Base-by-base conservation (phyloP, 2,113 vertebrate species). In the Antechinus flavipes region DNA sequence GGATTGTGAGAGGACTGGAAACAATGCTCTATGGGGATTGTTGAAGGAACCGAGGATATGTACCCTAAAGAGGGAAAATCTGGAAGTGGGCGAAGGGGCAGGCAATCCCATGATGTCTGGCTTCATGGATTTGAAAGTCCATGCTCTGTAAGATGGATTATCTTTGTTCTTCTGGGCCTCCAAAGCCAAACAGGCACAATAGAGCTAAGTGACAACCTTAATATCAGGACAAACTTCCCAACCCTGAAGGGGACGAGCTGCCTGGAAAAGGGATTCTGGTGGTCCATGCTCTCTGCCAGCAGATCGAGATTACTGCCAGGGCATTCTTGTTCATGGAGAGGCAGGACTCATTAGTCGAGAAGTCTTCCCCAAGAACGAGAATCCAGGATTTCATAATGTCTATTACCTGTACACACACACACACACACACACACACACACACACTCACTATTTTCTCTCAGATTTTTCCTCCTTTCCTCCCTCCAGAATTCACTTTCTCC, bases 341-440 rank as follows among this genome's bases (percentile, higher is more conserved):
- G n/a, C 35, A 0, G 0, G 35, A 42, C 6, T 35, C 30, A 0
- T 22, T n/a, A n/a, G n/a, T 8, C 19, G 6, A 22, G 35, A 84
- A 42, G n/a, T 42, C 68, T 19, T 16, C 35, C 7, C 2, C 35
- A 42, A 84, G n/a, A 84, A 22, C 7, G 6, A 84, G 68, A 42
- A 5, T 22, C n/a, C 68, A 84, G 68, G n/a, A 84, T n/a, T 84
- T 42, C 1, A 35, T 19, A n/a, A 84, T 23, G 68, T 7, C 19
- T 42, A 42, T 8, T 22, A n/a, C 2, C n/a, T 42, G n/a, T 76
- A n/a, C 58, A 61, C 27, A 30, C 8, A 12, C 25, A 56, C 55
- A 26, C 50, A 50, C 50, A 49, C 49, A 49, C 49, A 58, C 56
- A 61, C 9, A 11, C 58, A 68, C 30, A 4, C 3, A 35, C 30